These are phyloP conservation scores for Brachymystax lenok DNA, from an alignment of 2,797 vertebrate genomes.

Conservation along the genomic window DNA sequence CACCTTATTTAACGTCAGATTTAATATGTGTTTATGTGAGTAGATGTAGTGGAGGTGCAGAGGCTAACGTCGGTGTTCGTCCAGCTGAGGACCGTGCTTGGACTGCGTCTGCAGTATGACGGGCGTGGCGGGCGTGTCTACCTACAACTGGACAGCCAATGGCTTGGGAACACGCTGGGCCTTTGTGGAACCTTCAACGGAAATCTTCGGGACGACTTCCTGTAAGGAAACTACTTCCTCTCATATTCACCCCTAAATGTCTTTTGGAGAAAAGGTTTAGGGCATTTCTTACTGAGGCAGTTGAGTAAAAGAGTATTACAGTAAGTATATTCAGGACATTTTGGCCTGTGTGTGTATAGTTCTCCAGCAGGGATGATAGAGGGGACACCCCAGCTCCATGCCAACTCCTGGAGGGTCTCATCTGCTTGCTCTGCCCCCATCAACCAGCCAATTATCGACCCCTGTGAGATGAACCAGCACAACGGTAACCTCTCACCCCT, in stretches of 20 bases:
- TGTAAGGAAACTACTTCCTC: slow-evolving; percentile 77
- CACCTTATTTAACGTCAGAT: background rate
- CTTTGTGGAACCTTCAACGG: slow-evolving; percentile 97
- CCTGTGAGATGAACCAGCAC: slow-evolving; percentile 92
- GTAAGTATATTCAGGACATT: background rate
- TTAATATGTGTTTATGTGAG: background rate
- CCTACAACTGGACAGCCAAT: slow-evolving; percentile 84
- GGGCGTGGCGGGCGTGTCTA: slow-evolving; percentile 89
- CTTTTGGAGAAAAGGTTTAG: background rate
- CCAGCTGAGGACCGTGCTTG: slow-evolving; percentile 86
- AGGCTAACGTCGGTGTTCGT: slow-evolving; percentile 91
- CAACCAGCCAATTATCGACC: slow-evolving; percentile 91
- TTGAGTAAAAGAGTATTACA: background rate
- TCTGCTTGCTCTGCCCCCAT: slow-evolving; percentile 90
- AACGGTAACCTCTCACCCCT: slow-evolving; percentile 78
- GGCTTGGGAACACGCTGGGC: slow-evolving; percentile 89
- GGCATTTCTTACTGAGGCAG: too few relatives aligned
- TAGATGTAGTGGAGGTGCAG: slow-evolving; percentile 84
- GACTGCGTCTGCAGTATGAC: slow-evolving; percentile 88
- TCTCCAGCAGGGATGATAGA: slow-evolving; percentile 98
- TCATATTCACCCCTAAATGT: background rate
- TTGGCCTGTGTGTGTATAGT: slow-evolving; percentile 59
- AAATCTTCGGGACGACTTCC: slow-evolving; percentile 96
- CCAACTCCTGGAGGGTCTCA: slow-evolving; percentile 95
- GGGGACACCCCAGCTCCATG: slow-evolving; percentile 95